Base-by-base conservation (phyloP, 2,113 vertebrate species). In the Sisor rabdophorus region DNA sequence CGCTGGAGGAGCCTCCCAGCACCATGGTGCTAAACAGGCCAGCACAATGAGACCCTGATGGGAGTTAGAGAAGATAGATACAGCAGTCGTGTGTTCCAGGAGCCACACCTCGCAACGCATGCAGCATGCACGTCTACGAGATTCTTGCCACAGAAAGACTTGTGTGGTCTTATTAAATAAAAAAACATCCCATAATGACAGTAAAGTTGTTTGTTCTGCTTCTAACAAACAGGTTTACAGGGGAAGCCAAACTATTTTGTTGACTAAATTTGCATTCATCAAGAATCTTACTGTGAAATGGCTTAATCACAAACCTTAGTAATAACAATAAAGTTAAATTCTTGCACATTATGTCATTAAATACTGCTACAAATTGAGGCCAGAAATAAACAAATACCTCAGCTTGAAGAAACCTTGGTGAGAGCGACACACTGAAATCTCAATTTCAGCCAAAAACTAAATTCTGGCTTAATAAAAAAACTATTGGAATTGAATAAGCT, bases 1-100 rank as follows among this genome's bases (percentile, higher is more conserved):
- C 95, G 84, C 94, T 95, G 91, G 95, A 96, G 91, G 95, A 96
- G 89, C 90, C 94, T 88, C 94, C 94, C 89, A 96, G 95, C 91
- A 96, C 93, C 84, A 94, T 93, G 92, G 93, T 92, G 91, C 95
- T 95, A 94, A 95, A 95, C 92, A 96, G 93, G 90, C 95, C 91
- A 91, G 93, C 92, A 91, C 94, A 95, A 91, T 95, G 95, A 92
- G 94, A 93, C 90, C 95, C 95, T 96, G 91, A 94, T 95, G 92
- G 90, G 91, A 94, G 94, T 96, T 91, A 95, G 93, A 96, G 91
- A 93, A 94, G 92, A 95, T 89, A 94, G 91, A 95, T 88, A 96
- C 93, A 94, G 90, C 92, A 94, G 93, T 93, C 92, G 89, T 88
- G 92, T 92, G 93, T 92, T 92, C 89, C 91, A 92, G 89, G 84